Percentiles rank a stretch among this genome's conserved stretches.
Conservation (phyloP, 1,140 invertebrate species). For the Reticulitermes speratus region DNA sequence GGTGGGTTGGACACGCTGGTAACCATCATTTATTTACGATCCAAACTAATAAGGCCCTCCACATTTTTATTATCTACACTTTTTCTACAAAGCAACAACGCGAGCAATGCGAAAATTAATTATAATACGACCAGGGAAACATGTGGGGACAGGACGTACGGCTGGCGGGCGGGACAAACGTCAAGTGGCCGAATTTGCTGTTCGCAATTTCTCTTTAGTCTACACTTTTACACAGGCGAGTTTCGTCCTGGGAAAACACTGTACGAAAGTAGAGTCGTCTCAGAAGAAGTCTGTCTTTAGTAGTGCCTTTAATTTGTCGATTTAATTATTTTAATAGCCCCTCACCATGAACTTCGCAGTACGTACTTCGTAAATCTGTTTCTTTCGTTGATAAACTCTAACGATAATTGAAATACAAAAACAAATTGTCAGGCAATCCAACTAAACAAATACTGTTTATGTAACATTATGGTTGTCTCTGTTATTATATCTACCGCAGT, state of each 20-base stretch:
- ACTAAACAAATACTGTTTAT: not conserved
- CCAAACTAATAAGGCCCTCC: conserved; percentile 12
- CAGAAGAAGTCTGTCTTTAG: not conserved
- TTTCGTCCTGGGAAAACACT: not conserved
- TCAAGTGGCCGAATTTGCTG: not conserved
- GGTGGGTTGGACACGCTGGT: not conserved
- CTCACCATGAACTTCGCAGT: not conserved
- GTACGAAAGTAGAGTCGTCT: not conserved
- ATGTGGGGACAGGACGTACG: not conserved
- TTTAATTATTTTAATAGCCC: not conserved
- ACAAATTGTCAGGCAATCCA: not conserved
- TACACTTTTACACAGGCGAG: not conserved
- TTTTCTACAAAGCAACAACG: conserved; percentile 9
- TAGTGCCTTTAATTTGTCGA: not conserved
- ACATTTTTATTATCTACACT: conserved; percentile 14
- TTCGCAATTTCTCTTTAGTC: not conserved
- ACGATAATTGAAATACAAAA: not conserved
- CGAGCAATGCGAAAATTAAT: conserved; percentile 15
- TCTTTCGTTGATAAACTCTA: not conserved
- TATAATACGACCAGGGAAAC: not conserved
- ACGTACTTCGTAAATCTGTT: not conserved
- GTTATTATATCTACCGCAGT: not conserved
- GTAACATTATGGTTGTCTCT: not conserved
- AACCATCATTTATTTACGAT: conserved; percentile 16
- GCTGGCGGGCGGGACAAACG: not conserved